Evolutionary conservation across 2,797 vertebrate genomes (phyloP).

Genomic region (Pachyuromys duprasi): DNA sequence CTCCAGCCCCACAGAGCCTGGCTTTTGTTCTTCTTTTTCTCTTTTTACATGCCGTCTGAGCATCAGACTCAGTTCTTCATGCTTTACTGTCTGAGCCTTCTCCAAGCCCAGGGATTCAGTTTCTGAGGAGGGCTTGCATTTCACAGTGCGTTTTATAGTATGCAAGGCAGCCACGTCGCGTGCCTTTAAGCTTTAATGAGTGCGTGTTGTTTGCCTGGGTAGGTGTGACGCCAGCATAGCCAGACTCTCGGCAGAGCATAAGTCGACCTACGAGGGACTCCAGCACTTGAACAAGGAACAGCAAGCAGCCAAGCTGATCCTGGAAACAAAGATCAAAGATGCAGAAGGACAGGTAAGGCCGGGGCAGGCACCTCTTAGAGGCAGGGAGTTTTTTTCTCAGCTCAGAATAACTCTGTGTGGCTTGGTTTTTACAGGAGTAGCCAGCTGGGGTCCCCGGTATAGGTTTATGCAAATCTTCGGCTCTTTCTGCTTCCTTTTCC

Average conservation of each 20-base stretch:
- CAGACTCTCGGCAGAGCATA: slow-evolving; percentile 88
- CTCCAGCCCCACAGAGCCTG: background rate
- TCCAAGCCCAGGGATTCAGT: background rate
- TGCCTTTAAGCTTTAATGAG: slow-evolving; percentile 29
- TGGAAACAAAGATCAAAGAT: slow-evolving; percentile 90
- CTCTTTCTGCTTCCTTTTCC: background rate
- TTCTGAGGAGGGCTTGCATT: slow-evolving; percentile 28
- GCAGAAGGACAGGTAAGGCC: slow-evolving; percentile 88
- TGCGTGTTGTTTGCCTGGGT: slow-evolving; percentile 64
- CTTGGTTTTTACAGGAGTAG: background rate
- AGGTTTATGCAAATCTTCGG: background rate
- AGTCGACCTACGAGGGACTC: slow-evolving; percentile 87
- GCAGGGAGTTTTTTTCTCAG: slow-evolving; percentile 35
- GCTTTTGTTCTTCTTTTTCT: too few species aligned
- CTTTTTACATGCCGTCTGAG: background rate
- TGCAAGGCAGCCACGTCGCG: background rate
- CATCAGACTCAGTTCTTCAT: background rate
- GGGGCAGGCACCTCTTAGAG: background rate
- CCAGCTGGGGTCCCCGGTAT: background rate
- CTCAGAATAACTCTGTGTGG: background rate
- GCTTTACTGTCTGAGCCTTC: background rate
- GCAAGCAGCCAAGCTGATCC: slow-evolving; percentile 87
- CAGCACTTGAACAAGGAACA: slow-evolving; percentile 89
- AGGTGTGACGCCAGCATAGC: slow-evolving; percentile 90
- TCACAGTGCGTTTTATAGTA: background rate